A percentile compares a stretch with the other conserved stretches of the same genome.
Evolutionary conservation across 2,888 invertebrate species (phyloP).

Genomic region (Anthophora plumipes): DNA sequence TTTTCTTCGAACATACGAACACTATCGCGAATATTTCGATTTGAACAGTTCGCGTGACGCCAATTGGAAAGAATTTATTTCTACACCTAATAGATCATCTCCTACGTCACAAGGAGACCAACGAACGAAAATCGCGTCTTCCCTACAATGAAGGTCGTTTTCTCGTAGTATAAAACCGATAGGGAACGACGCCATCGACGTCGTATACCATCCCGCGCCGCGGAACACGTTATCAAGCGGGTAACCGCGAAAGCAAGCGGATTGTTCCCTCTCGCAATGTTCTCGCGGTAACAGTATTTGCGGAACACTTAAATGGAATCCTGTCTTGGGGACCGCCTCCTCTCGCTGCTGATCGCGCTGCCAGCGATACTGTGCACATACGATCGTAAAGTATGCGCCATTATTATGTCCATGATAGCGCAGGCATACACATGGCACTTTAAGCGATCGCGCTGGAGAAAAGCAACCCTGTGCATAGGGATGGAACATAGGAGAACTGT

Average conservation of each 20-base stretch:
- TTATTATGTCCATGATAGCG: conserved; percentile 65
- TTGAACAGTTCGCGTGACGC: no score
- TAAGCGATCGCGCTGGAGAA: conserved; percentile 40
- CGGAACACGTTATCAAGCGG: conserved; percentile 66
- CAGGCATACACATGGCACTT: conserved; percentile 53
- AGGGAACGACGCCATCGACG: conserved; percentile 59
- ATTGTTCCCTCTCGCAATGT: conserved; percentile 68
- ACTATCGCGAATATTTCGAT: no score
- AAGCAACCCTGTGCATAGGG: not conserved
- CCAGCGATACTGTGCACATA: conserved; percentile 62
- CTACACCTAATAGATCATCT: no score
- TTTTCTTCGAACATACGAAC: no score
- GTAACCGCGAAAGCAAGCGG: conserved; percentile 56
- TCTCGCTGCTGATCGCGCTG: conserved; percentile 30
- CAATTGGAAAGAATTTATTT: no score
- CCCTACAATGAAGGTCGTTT: conserved; percentile 43
- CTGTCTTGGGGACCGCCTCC: conserved; percentile 49
- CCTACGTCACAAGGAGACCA: no score
- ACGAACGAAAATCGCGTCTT: conserved; percentile 8
- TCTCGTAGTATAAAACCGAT: conserved; percentile 66
- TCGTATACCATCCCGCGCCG: conserved; percentile 41
- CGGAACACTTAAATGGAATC: conserved; percentile 77
- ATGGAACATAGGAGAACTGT: not conserved
- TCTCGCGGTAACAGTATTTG: conserved; percentile 77
- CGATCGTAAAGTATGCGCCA: conserved; percentile 67